Base-by-base conservation (phyloP, 2,113 vertebrate species). In the Otus sunia region DNA sequence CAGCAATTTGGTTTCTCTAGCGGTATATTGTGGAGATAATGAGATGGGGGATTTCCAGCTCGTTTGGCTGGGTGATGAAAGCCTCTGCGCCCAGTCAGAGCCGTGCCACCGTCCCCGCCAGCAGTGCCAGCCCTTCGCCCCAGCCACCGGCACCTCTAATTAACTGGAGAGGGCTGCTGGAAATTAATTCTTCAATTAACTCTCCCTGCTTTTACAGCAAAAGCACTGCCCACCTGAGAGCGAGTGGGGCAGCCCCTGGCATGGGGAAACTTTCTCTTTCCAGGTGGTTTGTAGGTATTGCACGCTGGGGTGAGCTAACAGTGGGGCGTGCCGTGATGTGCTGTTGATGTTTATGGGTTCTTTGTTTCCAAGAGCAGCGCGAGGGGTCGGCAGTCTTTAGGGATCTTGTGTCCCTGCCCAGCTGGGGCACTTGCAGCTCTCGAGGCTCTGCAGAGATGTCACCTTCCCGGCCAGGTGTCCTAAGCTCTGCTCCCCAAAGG, bases 11-110 rank as follows among this genome's bases (percentile, higher is more conserved):
- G 36, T 29, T 39, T 64, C 62, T 76, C 66, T 18, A 29, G 47
- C 2, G 0, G 39, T 29, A 45, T 11, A 56, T 63, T 50, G 88
- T 58, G 87, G 41, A 67, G 88, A 77, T 93, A 88, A 96, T 95
- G 59, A 52, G 90, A 29, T 9, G 59, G 83, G 85, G 91, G 94
- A 96, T 95, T 96, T 85, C 91, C 90, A 91, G 71, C 86, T 81
- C 29, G 4, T 49, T 45, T 29, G 75, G 79, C 78, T 29, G 53
- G 5, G 20, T 4, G 45, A 78, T 10, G 47, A 73, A 50, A 74
- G 58, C 5, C 52, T 27, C 60, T 43, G n/a, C 4, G 26, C 75
- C 34, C 15, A 19, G 81, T 53, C 88, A 76, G 58, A 86, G 72
- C 75, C 29, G 49, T 64, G 89, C 68, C 59, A n/a, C n/a, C 2